Evolutionary conservation across 2,888 invertebrate species (phyloP).

Genomic region (Ochropacha duplaris): DNA sequence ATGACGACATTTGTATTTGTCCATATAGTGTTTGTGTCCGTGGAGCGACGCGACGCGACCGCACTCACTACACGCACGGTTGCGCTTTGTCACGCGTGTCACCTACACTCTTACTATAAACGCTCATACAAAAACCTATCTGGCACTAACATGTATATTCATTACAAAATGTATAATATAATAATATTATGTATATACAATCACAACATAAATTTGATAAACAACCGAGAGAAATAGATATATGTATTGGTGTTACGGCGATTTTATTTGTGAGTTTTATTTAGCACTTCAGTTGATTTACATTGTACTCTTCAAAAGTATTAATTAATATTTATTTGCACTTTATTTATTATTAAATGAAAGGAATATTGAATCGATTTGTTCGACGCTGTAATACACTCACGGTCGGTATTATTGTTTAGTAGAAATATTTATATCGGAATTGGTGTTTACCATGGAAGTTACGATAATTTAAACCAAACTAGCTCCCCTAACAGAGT

Average conservation of each 20-base stretch:
- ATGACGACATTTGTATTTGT: conserved; percentile 41
- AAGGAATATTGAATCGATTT: conserved; percentile 34
- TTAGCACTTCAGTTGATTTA: conserved; percentile 31
- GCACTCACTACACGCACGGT: conserved; percentile 9
- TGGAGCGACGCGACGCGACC: conserved; percentile 7
- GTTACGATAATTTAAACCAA: conserved; percentile 31
- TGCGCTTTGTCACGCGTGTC: conserved; percentile 11
- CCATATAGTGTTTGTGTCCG: conserved; percentile 15
- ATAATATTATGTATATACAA: conserved; percentile 76
- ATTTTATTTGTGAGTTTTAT: conserved; percentile 36
- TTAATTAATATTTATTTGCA: conserved; percentile 56
- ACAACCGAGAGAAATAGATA: conserved; percentile 75
- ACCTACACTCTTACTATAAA: conserved; percentile 53
- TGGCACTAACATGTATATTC: conserved; percentile 81
- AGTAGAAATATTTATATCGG: conserved; percentile 11
- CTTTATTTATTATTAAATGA: conserved; percentile 34
- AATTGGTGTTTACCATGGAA: conserved; percentile 25
- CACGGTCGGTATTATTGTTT: conserved; percentile 18
- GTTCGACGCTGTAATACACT: conserved; percentile 28
- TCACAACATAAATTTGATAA: conserved; percentile 81
- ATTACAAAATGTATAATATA: conserved; percentile 81
- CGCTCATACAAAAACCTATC: conserved; percentile 79
- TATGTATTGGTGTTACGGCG: conserved; percentile 63
- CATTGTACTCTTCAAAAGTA: conserved; percentile 54
- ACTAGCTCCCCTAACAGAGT: conserved; percentile 55